These are phyloP conservation scores for Galerucella pusilla DNA, from an alignment of 2,888 invertebrate genomes.

Conservation along the genomic window DNA sequence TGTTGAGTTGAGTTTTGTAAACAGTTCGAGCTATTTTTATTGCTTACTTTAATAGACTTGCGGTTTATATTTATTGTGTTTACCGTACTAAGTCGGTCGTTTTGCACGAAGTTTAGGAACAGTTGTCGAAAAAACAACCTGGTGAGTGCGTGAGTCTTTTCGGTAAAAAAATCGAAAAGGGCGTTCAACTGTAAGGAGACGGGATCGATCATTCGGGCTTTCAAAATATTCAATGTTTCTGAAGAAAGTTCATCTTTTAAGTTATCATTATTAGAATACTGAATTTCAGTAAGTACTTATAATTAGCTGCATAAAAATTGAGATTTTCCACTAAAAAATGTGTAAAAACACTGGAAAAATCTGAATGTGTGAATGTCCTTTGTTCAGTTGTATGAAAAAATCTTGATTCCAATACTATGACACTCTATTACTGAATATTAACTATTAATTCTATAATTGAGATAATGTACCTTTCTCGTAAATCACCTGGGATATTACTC, in stretches of 20 bases:
- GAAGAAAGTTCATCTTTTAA: constrained; percentile 45
- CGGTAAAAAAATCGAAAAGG: constrained; percentile 36
- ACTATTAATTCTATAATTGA: too few species aligned
- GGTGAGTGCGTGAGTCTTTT: constrained; percentile 43
- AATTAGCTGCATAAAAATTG: not conserved
- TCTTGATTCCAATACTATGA: not conserved
- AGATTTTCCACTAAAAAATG: not conserved
- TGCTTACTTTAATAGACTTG: constrained; percentile 40
- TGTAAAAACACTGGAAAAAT: not conserved
- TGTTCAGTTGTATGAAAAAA: not conserved
- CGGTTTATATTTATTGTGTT: constrained; percentile 43
- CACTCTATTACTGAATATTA: too few species aligned
- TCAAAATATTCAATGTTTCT: constrained; percentile 50
- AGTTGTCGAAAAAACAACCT: constrained; percentile 42
- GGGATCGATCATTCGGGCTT: constrained; percentile 44
- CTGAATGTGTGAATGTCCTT: constrained; percentile 5
- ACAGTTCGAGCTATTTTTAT: constrained; percentile 42
- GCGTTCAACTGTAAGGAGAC: constrained; percentile 38
- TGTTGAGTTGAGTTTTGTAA: constrained; percentile 31
- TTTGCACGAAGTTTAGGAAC: constrained; percentile 43
- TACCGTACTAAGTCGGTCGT: constrained; percentile 39
- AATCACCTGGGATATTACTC: too few species aligned
- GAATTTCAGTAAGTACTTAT: constrained; percentile 55
- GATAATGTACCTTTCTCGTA: not conserved
- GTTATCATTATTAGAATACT: constrained; percentile 53